These are phyloP conservation scores for Odontocolon sp. DNA, from an alignment of 2,888 invertebrate genomes.

Conservation along the genomic window DNA sequence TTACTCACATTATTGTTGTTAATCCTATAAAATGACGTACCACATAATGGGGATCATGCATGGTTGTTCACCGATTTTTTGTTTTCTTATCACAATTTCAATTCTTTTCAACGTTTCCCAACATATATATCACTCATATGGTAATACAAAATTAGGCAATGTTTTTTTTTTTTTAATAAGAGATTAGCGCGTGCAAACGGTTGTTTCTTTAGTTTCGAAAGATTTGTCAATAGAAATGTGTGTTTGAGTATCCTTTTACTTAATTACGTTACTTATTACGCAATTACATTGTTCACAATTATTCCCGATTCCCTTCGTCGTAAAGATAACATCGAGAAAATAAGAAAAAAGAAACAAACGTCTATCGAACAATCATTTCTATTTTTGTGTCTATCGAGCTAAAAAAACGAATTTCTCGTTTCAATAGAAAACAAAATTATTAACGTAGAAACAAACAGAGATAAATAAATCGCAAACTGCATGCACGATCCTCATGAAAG, in stretches of 20 bases:
- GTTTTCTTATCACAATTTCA: not conserved
- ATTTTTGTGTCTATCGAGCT: constrained; percentile 1
- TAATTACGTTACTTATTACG: constrained; percentile 6
- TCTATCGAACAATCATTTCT: not conserved
- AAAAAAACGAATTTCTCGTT: not conserved
- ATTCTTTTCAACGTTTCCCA: not conserved
- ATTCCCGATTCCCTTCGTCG: not conserved
- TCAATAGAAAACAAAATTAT: not conserved
- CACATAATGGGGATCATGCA: constrained; percentile 29
- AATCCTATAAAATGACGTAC: not conserved
- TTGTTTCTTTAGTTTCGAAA: too few relatives aligned
- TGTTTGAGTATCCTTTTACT: not conserved
- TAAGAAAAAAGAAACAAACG: not conserved
- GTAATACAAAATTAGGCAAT: too few relatives aligned
- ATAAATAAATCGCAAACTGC: not conserved
- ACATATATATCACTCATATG: not conserved
- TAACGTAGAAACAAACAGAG: not conserved
- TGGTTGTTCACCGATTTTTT: constrained; percentile 7
- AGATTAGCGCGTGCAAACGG: too few relatives aligned
- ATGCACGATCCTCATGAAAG: constrained; percentile 14
- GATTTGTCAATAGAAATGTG: not conserved
- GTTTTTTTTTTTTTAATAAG: too few relatives aligned
- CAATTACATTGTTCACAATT: not conserved
- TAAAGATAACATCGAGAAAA: not conserved
- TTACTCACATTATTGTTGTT: not conserved